phyloP scores from a whole-genome alignment of 2,888 invertebrate genomes.

The Xestobium rufovillosum region DNA sequence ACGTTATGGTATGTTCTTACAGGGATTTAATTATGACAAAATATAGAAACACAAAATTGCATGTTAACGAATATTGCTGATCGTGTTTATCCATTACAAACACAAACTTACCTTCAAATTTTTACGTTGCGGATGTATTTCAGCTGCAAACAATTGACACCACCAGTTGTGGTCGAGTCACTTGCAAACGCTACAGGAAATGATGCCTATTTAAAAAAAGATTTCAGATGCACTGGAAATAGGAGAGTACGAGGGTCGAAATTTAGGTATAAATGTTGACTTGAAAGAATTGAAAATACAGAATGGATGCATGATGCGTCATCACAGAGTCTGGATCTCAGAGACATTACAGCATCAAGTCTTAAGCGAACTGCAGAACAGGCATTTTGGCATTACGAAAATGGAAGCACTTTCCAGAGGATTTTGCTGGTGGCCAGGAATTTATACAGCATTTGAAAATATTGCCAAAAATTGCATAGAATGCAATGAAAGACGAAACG shows the following conservation, averaged over 20 bases:
- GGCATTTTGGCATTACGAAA: slow-evolving; percentile 11
- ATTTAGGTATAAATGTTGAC: slow-evolving; percentile 8
- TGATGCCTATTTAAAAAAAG: slow-evolving; percentile 9
- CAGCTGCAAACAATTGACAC: no score
- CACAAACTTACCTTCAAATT: no score
- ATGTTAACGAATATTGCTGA: slow-evolving; percentile 11
- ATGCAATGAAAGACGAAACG: slow-evolving; percentile 17
- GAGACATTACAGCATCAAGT: slow-evolving; percentile 6
- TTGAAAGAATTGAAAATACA: slow-evolving; percentile 8
- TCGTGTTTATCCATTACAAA: slow-evolving; percentile 1
- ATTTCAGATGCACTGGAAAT: slow-evolving; percentile 6
- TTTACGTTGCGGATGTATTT: no score
- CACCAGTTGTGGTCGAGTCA: slow-evolving; percentile 9
- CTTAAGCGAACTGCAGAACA: slow-evolving; percentile 10
- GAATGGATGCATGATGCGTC: slow-evolving; percentile 8
- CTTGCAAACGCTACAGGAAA: slow-evolving; percentile 5
- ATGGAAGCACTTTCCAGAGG: slow-evolving; percentile 11
- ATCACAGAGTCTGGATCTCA: slow-evolving; percentile 6
- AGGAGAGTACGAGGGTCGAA: not conserved
- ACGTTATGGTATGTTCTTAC: slow-evolving; percentile 13
- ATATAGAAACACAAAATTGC: slow-evolving; percentile 11
- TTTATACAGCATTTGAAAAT: slow-evolving; percentile 15
- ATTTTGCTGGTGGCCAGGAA: slow-evolving; percentile 13
- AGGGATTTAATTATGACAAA: slow-evolving; percentile 10
- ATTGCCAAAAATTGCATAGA: slow-evolving; percentile 10